A percentile compares a stretch with the other conserved stretches of the same genome.
Conservation (phyloP, 2,797 vertebrate species). For the Uromys caudimaculatus region DNA sequence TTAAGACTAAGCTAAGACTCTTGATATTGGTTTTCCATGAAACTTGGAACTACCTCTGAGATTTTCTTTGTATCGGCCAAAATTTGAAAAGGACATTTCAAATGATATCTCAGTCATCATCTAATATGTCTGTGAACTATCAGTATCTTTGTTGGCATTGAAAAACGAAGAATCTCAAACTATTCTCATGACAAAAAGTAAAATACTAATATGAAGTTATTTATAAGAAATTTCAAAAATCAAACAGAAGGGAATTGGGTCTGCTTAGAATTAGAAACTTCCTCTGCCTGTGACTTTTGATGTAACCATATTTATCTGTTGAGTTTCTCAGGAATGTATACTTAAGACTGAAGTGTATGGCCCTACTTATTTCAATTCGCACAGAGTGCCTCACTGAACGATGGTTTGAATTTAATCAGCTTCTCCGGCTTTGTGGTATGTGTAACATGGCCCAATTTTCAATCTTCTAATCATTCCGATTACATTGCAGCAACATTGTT, state of each 20-base stretch:
- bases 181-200: conserved; percentile 39
- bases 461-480: neutral
- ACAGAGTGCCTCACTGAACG: neutral
- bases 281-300: neutral
- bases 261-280: conserved; percentile 26
- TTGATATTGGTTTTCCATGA: conserved; percentile 27
- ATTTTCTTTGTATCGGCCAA: conserved; percentile 58
- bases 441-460: neutral
- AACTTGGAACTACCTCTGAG: conserved; percentile 22
- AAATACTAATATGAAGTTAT: conserved; percentile 33
- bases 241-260: neutral
- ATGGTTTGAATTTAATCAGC: neutral
- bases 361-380: conserved; percentile 7
- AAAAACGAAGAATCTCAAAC: conserved; percentile 14
- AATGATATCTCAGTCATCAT: conserved; percentile 19
- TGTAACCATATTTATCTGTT: conserved; percentile 8
- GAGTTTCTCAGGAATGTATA: neutral
- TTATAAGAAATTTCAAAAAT: conserved; percentile 11
- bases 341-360: conserved; percentile 1
- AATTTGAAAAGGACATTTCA: conserved; percentile 62
- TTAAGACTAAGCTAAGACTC: conserved; percentile 18
- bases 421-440: neutral
- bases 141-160: neutral
- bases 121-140: conserved; percentile 42
- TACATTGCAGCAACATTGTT: neutral